Evolutionary conservation across 2,888 invertebrate species (phyloP).

Genomic region (Eurois occulta): DNA sequence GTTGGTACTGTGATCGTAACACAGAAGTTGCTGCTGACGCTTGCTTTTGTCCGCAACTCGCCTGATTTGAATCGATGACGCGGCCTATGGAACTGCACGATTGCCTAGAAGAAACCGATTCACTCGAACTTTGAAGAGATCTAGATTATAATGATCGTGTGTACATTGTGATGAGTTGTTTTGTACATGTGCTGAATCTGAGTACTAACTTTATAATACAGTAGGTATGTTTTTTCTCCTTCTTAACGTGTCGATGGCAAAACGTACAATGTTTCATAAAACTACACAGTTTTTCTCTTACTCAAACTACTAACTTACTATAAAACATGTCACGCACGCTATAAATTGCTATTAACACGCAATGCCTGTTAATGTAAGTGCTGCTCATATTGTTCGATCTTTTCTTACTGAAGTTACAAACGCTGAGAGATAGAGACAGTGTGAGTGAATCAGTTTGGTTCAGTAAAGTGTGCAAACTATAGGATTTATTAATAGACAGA

Average conservation of each 20-base stretch:
- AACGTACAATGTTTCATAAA: background rate
- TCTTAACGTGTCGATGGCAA: too few relatives aligned
- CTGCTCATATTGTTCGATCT: background rate
- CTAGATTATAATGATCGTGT: background rate
- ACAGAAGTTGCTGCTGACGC: background rate
- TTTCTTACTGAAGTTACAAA: background rate
- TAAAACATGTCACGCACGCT: slow-evolving; percentile 11
- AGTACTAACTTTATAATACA: background rate
- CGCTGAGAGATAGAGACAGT: background rate
- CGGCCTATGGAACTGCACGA: background rate
- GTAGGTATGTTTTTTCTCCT: background rate
- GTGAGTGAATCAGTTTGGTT: background rate
- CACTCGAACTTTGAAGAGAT: background rate
- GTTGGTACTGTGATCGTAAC: background rate
- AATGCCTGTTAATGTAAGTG: slow-evolving; percentile 2
- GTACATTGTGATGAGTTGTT: background rate
- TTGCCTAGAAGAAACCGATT: background rate
- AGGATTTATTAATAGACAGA: background rate
- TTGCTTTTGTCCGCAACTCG: background rate
- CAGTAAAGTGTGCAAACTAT: background rate
- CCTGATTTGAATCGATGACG: background rate
- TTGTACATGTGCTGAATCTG: background rate
- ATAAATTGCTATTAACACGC: slow-evolving; percentile 18
- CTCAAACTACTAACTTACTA: background rate
- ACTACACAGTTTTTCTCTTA: slow-evolving; percentile 4